phyloP scores from a whole-genome alignment of 2,113 vertebrate species.

The Podocnemis expansa region DNA sequence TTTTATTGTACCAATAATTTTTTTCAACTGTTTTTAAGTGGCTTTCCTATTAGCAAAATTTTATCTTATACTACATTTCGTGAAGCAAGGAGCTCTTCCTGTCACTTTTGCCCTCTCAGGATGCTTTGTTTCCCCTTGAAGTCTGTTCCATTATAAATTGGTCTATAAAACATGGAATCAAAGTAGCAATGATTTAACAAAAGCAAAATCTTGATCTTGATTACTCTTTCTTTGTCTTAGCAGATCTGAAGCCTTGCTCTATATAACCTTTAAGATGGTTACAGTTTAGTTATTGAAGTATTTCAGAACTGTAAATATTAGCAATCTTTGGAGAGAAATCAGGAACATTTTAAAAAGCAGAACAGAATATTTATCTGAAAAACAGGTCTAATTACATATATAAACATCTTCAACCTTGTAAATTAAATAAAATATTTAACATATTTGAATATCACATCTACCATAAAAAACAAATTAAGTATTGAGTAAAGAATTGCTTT shows the following conservation, averaged over 20 bases:
- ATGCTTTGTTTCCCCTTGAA: not conserved
- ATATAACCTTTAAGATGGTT: constrained; percentile 19
- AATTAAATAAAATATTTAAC: constrained; percentile 64
- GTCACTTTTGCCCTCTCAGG: not conserved
- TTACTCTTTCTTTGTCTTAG: constrained; percentile 1
- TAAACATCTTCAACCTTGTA: constrained; percentile 57
- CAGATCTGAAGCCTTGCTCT: constrained; percentile 14
- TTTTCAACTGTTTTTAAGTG: not conserved
- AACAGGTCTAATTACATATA: constrained; percentile 32
- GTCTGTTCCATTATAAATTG: not conserved
- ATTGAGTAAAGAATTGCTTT: constrained; percentile 1
- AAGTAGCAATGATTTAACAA: constrained; percentile 54
- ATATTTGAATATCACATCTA: constrained; percentile 2
- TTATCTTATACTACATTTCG: not conserved
- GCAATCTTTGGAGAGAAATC: constrained; percentile 20
- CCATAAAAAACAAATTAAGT: constrained; percentile 22
- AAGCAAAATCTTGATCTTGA: constrained; percentile 35
- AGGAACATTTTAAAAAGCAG: constrained; percentile 37
- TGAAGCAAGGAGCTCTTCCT: not conserved
- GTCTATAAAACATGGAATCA: not conserved
- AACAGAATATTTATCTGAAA: constrained; percentile 58
- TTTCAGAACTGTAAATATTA: constrained; percentile 29
- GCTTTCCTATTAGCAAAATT: not conserved
- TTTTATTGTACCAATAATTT: not conserved
- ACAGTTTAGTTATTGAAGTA: constrained; percentile 3